phyloP scores from a whole-genome alignment of 2,888 invertebrate species.

The Palloptera scutellata region DNA sequence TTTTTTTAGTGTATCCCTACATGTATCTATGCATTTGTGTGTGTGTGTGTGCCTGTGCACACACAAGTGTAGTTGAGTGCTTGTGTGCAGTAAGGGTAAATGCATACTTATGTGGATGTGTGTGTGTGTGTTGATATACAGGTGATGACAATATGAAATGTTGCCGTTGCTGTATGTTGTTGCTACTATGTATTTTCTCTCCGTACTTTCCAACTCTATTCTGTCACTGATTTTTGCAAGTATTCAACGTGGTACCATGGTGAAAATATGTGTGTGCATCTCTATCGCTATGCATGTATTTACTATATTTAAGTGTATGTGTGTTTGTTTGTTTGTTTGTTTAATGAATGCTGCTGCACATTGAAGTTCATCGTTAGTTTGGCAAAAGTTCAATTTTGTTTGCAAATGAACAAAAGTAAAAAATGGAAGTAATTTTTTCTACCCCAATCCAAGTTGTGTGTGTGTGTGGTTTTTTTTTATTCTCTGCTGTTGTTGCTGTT shows the following conservation, averaged over 20 bases:
- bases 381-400: constrained; percentile 53
- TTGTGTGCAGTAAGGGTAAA: constrained; percentile 13
- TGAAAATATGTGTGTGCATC: neutral
- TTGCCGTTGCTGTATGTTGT: constrained; percentile 33
- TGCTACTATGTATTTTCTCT: neutral
- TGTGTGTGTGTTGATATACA: constrained; percentile 10
- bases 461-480: constrained; percentile 24
- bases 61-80: constrained; percentile 22
- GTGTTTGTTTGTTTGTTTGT: constrained; percentile 41
- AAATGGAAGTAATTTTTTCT: constrained; percentile 9
- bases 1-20: too few relatives aligned
- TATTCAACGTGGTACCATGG: neutral
- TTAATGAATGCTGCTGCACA: constrained; percentile 51
- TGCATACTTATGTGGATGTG: constrained; percentile 4
- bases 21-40: constrained; percentile 6
- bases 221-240: neutral
- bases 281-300: neutral
- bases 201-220: too few relatives aligned
- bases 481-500: neutral
- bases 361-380: constrained; percentile 52
- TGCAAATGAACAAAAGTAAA: constrained; percentile 14
- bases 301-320: constrained; percentile 11
- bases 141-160: constrained; percentile 52
- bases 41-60: neutral
- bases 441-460: constrained; percentile 12